These are phyloP conservation scores for Eupsittula cactorum DNA, from an alignment of 2,113 vertebrate species.

Conservation along the genomic window DNA sequence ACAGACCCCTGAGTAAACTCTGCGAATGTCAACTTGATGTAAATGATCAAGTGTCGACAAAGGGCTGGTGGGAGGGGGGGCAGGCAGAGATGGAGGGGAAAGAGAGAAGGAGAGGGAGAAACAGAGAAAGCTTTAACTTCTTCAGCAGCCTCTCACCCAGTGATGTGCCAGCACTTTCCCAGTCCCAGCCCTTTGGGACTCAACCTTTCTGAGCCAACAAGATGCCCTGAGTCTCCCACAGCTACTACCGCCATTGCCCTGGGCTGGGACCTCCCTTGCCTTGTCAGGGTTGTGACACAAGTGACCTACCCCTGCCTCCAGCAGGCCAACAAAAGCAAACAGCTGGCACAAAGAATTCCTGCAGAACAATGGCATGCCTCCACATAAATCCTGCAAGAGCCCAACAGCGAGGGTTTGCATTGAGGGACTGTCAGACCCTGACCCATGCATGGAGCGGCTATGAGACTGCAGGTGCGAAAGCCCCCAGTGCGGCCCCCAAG, in stretches of 20 bases:
- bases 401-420: rapidly evolving
- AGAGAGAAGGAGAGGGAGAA: not conserved
- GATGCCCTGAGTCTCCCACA: rapidly evolving
- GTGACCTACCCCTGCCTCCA: not conserved
- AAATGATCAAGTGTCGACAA: constrained; percentile 96
- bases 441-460: rapidly evolving
- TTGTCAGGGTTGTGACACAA: not conserved
- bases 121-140: constrained; percentile 18
- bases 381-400: not conserved
- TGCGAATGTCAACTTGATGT: constrained; percentile 99
- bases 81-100: constrained; percentile 15
- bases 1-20: constrained; percentile 99
- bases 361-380: not conserved
- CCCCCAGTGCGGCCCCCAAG: rapidly evolving
- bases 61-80: constrained; percentile 59
- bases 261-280: rapidly evolving
- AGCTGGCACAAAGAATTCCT: not conserved
- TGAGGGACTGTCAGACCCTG: not conserved
- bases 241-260: not conserved
- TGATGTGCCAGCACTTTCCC: not conserved
- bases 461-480: rapidly evolving
- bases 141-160: not conserved
- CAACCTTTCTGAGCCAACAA: not conserved
- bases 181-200: not conserved
- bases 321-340: not conserved